Evolutionary conservation across 2,888 invertebrate genomes (phyloP), one percentile per base, ranked within the genome.

Genomic region (Athrips mouffetella): DNA sequence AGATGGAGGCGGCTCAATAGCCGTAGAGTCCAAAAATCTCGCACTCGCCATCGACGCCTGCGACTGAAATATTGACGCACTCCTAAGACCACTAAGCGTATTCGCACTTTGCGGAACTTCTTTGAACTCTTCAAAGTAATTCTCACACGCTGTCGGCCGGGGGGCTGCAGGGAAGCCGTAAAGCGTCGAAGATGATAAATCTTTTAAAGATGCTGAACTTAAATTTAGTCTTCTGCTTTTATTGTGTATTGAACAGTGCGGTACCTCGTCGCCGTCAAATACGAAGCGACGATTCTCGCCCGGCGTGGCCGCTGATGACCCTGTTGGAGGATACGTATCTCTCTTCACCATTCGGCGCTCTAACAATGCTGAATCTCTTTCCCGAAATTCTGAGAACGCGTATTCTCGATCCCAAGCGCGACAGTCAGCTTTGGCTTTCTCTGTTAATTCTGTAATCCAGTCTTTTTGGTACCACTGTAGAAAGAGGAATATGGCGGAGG

Each of bases 401-500:
- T 86, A 89, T 74, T 91, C 80, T 50, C 89, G 70, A 66, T 88
- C 87, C 87, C 87, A 87, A 4, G 85, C 85, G 7, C 86, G 73
- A 45, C 85, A 85, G 49, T 88, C 87, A 0, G 85, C 83, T 65
- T 87, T 86, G 1, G 88, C 85, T 63, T 82, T 87, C 67, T 89
- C 83, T 50, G 88, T 73, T 51, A 89, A 63, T 69, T 89, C 83
- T 61, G 88, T 85, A 54, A 89, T 84, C 89, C 91, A 90, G 76
- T 91, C 91, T 75, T 89, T 90, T 79, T 93, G 93, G 67, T 93
- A 92, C 91, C 92, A 92, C 73, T 93, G 92, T 65, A 97, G 94
- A 83, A 95, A 97, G 57, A 96, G 91, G 76, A 96, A 96, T 59
- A 97, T 93, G 51, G 96, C 95, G 54, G 94, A 92, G 11, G 96